Evolutionary conservation across 30 jellyfish, hydroid and myxozoan species (phyloP), one percentile per base, ranked within the genome.

Genomic region (Nemopilema nomurai): DNA sequence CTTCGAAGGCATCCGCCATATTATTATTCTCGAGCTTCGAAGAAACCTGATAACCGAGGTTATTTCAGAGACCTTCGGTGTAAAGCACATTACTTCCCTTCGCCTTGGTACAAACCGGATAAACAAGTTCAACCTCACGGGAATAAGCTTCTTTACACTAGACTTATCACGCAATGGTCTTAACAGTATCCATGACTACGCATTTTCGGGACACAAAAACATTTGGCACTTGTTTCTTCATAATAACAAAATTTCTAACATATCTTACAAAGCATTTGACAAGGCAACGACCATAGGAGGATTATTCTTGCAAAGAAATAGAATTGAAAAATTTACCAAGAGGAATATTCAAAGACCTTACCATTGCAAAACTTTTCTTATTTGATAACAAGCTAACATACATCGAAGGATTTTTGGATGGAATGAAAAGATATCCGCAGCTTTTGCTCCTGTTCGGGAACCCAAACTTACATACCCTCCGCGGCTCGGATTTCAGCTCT

Each of bases 241-340:
- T 1, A 67, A 79, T 26, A 87, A 87, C 82, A 62, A 41, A 7
- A 78, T 87, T 0, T 23, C 70, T 7, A 7, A 71, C 13, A 31
- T 87, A n/a, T 87, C 96, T 7, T 69, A 87, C 1, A 4, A 67
- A 20, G 90, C 96, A 32, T 87, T 87, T 62, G 41, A 49, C 9
- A 82, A 87, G 25, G 27, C 80, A 18, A 79, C 25, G 0, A 1
- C 57, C 6, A 41, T 41, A 41, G 57, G 6, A 3, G 57, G 13
- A 13, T 13, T 41, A 13, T 41, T 41, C 57, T 41, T 41, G 57
- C 57, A 41, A 6, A 41, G 57, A 41, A 41, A 41, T 41, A n/a
- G 6, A 6, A 3, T 13, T 41, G 13, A 41, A 6, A 41, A 41
- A 41, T 6, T 41, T 41, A 13, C 57, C 6, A 41, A 6, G 57